Conservation (phyloP, 53 echinoderm and acorn worm species). For the Luidia sarsii region DNA sequence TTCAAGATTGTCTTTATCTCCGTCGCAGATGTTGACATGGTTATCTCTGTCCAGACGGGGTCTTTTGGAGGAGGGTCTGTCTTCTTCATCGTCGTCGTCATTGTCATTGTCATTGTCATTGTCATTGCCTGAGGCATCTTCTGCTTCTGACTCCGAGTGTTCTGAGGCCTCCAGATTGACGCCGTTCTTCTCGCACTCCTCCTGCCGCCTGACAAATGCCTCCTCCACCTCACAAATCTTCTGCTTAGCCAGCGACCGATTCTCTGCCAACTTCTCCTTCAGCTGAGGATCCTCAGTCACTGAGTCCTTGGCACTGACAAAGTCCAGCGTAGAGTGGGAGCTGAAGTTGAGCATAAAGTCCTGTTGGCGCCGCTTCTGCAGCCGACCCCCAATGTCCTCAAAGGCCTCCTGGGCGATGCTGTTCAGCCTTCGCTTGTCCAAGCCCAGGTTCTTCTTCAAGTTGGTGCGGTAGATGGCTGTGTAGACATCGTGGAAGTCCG, state of each 20-base stretch:
- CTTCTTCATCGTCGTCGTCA: constrained; percentile 9
- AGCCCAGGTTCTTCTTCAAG: constrained; percentile 52
- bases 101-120: constrained; percentile 13
- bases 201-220: constrained; percentile 59
- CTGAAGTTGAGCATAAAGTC: constrained; percentile 79
- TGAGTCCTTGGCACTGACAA: constrained; percentile 55
- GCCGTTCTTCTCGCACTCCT: constrained; percentile 42
- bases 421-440: constrained; percentile 55
- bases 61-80: not conserved
- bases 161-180: constrained; percentile 42
- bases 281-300: constrained; percentile 65
- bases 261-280: constrained; percentile 60
- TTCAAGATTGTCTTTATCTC: not conserved
- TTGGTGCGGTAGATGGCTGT: constrained; percentile 64
- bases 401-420: constrained; percentile 79
- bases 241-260: constrained; percentile 50
- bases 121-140: constrained; percentile 14
- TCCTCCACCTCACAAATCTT: constrained; percentile 64
- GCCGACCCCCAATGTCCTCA: constrained; percentile 67
- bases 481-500: constrained; percentile 79
- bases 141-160: constrained; percentile 34
- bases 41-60: constrained; percentile 16
- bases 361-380: constrained; percentile 72
- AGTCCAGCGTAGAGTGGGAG: constrained; percentile 55
- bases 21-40: not conserved